These are phyloP conservation scores for Capitella teleta DNA, from an alignment of 1,140 invertebrate genomes.

Conservation along the genomic window DNA sequence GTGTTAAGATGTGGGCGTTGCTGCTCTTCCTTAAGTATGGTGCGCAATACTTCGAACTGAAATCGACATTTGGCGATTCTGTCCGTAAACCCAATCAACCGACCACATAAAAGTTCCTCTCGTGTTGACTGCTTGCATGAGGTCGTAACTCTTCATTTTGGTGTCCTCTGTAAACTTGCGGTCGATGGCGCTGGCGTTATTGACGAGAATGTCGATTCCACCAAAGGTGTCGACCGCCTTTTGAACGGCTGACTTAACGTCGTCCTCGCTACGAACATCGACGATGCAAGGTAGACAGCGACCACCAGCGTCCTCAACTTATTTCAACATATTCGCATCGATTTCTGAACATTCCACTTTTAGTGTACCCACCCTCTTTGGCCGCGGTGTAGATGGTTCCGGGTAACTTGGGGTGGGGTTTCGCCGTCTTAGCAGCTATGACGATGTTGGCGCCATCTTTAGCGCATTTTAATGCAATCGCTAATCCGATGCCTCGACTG, in stretches of 20 bases:
- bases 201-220: constrained; percentile 85
- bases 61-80: constrained; percentile 26
- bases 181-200: constrained; percentile 94
- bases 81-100: not conserved
- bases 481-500: constrained; percentile 93
- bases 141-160: constrained; percentile 69
- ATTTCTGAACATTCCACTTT: too few relatives aligned
- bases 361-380: constrained; percentile 64
- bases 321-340: too few relatives aligned
- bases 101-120: constrained; percentile 43
- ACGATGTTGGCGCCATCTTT: constrained; percentile 82
- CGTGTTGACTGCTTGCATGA: constrained; percentile 43
- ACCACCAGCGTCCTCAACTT: constrained; percentile 58
- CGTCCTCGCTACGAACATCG: constrained; percentile 66
- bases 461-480: constrained; percentile 67
- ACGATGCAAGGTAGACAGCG: constrained; percentile 84
- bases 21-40: constrained; percentile 71
- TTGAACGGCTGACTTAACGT: constrained; percentile 69
- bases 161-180: constrained; percentile 74
- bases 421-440: constrained; percentile 90
- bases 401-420: constrained; percentile 91
- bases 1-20: constrained; percentile 91
- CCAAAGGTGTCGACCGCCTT: constrained; percentile 83
- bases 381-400: constrained; percentile 96
- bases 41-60: constrained; percentile 80